Evolutionary conservation across 2,113 vertebrate species (phyloP).

Genomic region (Indicator indicator): DNA sequence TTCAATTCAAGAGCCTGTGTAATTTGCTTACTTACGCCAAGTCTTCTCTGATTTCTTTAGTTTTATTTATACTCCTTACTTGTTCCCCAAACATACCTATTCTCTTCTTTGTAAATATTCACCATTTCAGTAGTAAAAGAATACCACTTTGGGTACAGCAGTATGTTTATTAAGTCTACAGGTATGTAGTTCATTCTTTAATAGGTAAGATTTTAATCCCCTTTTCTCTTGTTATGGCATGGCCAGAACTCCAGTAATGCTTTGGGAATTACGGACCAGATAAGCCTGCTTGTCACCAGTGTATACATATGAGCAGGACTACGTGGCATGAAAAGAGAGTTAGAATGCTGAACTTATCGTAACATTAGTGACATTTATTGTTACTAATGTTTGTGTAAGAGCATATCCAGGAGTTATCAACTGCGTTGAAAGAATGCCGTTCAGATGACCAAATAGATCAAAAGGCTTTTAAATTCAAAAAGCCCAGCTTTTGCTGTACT

Average conservation of each 20-base stretch:
- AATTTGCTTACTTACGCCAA: slow-evolving; percentile 56
- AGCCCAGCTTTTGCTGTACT: not conserved
- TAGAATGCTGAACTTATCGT: not conserved
- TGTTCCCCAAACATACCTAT: not conserved
- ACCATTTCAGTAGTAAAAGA: not conserved
- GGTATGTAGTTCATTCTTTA: not conserved
- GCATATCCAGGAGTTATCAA: not conserved
- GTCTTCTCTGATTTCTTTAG: slow-evolving; percentile 21
- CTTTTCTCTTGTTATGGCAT: not conserved
- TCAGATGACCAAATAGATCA: not conserved
- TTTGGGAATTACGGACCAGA: not conserved
- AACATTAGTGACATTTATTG: not conserved
- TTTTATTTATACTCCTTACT: not conserved
- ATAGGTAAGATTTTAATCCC: not conserved
- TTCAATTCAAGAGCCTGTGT: slow-evolving; percentile 39
- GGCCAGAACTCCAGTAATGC: not conserved
- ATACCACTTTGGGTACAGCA: not conserved
- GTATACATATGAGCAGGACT: not conserved
- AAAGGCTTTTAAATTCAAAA: not conserved
- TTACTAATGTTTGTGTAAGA: not conserved
- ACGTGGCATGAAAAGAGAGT: not conserved
- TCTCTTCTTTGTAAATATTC: not conserved
- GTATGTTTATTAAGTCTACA: not conserved
- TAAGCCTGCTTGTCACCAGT: not conserved
- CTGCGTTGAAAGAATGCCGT: not conserved